Evolutionary conservation across 1,140 invertebrate species (phyloP).

Genomic region (Drosophila sproati): DNA sequence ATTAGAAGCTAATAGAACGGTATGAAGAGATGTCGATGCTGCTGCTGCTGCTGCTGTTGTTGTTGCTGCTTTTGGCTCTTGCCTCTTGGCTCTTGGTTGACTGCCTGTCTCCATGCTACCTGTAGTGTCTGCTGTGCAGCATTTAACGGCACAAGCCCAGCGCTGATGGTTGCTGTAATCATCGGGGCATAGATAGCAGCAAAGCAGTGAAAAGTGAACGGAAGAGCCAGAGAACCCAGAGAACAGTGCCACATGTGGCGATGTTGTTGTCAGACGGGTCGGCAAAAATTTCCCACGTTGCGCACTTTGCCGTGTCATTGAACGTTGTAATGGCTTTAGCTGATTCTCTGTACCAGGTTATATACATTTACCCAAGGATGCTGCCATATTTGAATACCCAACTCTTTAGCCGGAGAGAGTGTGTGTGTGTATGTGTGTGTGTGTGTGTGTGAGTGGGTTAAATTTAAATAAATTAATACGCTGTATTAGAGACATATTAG

Average conservation of each 20-base stretch:
- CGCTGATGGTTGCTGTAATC: conserved; percentile 75
- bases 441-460: conserved; percentile 39
- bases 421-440: conserved; percentile 16
- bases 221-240: conserved; percentile 30
- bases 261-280: conserved; percentile 19
- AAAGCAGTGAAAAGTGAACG: conserved; percentile 33
- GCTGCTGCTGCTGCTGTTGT: conserved; percentile 23
- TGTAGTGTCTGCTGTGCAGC: conserved; percentile 38
- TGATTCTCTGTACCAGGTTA: conserved; percentile 52
- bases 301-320: conserved; percentile 77
- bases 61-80: neutral
- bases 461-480: conserved; percentile 81
- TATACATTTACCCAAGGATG: conserved; percentile 34
- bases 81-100: neutral
- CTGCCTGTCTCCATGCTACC: conserved; percentile 4
- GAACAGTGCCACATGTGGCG: conserved; percentile 30
- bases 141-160: conserved; percentile 57
- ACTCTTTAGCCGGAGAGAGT: neutral
- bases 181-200: conserved; percentile 68
- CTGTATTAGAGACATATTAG: conserved; percentile 80
- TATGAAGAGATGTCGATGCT: conserved; percentile 56
- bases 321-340: conserved; percentile 73
- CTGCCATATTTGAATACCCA: conserved; percentile 17
- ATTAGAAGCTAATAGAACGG: conserved; percentile 77
- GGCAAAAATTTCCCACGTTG: conserved; percentile 57